Conservation (phyloP, 2,113 vertebrate genomes). For the Charina bottae region DNA sequence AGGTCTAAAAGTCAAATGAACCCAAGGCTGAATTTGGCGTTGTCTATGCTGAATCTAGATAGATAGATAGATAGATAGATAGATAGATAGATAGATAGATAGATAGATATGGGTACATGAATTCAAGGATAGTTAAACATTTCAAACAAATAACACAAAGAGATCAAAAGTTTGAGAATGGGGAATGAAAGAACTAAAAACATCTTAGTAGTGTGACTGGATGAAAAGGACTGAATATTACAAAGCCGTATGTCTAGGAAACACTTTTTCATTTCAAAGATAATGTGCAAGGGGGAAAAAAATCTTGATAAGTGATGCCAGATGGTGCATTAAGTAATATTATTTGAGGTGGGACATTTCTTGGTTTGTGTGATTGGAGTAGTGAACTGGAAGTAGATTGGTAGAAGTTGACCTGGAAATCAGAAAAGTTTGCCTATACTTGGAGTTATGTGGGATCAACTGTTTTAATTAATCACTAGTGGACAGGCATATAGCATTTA, state of each 20-base stretch:
- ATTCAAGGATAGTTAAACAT: background rate
- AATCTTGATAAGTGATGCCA: too few relatives aligned
- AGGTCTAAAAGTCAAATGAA: background rate
- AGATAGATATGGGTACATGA: background rate
- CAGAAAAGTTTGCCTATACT: background rate
- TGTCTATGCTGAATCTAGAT: background rate
- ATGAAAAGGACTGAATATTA: background rate
- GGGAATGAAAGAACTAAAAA: background rate
- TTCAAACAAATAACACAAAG: background rate
- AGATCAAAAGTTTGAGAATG: background rate
- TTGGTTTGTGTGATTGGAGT: background rate
- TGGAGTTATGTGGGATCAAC: background rate
- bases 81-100: too few relatives aligned
- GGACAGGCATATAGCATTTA: background rate
- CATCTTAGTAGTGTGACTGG: background rate
- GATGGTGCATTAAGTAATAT: too few relatives aligned
- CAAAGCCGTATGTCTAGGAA: background rate
- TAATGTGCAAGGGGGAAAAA: background rate
- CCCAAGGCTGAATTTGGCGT: background rate
- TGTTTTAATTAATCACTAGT: background rate
- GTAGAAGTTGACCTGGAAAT: background rate
- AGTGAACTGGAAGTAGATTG: background rate
- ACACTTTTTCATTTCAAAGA: background rate
- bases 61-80: too few relatives aligned
- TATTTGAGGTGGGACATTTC: background rate